Percentiles rank a stretch among this genome's conserved stretches.
These are phyloP conservation scores for Archivesica marissinica DNA, from an alignment of 1,140 invertebrate genomes.

Conservation along the genomic window DNA sequence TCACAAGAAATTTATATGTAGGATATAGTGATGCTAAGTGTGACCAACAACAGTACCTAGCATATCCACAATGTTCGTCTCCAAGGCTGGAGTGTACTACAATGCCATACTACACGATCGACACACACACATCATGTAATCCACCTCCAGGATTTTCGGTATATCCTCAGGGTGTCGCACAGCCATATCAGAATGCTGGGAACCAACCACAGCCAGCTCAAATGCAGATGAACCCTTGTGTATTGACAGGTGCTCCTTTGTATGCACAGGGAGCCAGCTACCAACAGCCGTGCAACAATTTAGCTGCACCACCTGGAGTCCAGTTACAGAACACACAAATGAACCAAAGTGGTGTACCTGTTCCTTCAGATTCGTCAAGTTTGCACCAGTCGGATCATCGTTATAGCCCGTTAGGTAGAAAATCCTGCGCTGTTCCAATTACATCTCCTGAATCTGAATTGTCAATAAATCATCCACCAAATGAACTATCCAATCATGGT, in stretches of 20 bases:
- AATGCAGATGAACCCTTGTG: neutral
- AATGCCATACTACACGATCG: neutral
- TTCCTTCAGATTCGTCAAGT: neutral
- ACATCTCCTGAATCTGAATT: neutral
- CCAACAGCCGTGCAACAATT: neutral
- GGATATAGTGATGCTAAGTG: neutral
- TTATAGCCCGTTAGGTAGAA: neutral
- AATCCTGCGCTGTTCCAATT: neutral
- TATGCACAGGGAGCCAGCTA: neutral
- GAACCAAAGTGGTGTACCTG: neutral
- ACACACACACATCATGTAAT: neutral
- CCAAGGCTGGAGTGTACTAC: neutral
- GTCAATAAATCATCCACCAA: neutral
- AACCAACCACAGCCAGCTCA: neutral
- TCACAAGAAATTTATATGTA: no score
- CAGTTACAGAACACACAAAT: neutral
- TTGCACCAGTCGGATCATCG: neutral
- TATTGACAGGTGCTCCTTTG: neutral
- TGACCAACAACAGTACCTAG: neutral
- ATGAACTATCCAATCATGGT: no score
- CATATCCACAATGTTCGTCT: neutral
- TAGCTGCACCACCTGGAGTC: neutral
- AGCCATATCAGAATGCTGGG: neutral
- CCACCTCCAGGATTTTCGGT: constrained; percentile 16
- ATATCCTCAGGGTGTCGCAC: neutral